phyloP scores from a whole-genome alignment of 2,113 vertebrate species.

The Isurus oxyrinchus region DNA sequence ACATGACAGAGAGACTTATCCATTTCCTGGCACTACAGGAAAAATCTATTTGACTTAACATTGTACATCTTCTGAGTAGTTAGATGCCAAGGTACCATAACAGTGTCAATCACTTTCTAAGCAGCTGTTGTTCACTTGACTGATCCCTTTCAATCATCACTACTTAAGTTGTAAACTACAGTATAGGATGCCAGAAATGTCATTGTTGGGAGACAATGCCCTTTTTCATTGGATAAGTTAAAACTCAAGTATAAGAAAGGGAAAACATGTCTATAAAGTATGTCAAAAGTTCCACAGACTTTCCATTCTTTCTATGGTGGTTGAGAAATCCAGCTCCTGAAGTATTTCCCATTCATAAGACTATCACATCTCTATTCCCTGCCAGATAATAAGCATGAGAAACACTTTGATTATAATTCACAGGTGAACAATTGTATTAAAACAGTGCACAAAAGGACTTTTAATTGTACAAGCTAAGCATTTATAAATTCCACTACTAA shows the following conservation, averaged over 20 bases:
- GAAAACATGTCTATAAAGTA: too few species aligned
- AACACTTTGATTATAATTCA: neutral
- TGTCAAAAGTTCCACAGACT: neutral
- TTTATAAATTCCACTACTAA: neutral
- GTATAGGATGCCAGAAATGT: neutral
- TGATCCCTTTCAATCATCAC: neutral
- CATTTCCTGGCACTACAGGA: neutral
- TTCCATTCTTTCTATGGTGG: neutral
- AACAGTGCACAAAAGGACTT: neutral
- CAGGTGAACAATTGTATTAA: neutral
- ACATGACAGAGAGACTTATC: neutral
- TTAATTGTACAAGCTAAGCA: neutral
- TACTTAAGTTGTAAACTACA: neutral
- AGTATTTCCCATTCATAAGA: neutral
- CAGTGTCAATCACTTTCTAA: neutral
- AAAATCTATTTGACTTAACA: neutral
- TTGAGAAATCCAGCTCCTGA: neutral
- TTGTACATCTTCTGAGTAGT: neutral
- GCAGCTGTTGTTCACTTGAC: neutral
- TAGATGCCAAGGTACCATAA: neutral
- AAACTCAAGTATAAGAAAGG: neutral
- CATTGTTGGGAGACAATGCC: neutral
- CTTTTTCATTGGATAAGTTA: neutral
- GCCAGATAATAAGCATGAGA: neutral
- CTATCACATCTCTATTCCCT: neutral